These are phyloP conservation scores for Agrypnia vestita DNA, from an alignment of 1,140 invertebrate species.

Conservation along the genomic window DNA sequence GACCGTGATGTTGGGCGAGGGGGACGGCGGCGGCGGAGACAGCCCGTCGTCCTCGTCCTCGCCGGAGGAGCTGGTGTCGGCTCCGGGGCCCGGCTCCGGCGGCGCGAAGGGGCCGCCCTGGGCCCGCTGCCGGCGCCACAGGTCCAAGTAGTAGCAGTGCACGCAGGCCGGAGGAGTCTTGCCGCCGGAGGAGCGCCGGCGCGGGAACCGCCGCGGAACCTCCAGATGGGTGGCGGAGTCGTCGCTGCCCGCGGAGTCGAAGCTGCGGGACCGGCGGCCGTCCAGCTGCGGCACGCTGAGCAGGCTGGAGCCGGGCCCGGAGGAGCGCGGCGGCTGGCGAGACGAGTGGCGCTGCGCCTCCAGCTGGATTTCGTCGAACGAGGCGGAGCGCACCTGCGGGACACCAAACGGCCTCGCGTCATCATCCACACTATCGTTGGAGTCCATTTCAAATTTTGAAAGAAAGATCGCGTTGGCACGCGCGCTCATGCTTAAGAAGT, in stretches of 20 bases:
- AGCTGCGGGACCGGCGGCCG: slow-evolving; percentile 81
- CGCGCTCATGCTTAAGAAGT: slow-evolving; percentile 31
- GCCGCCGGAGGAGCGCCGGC: slow-evolving; percentile 76
- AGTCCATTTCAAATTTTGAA: slow-evolving; percentile 40
- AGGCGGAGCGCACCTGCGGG: slow-evolving; percentile 80
- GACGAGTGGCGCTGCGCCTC: slow-evolving; percentile 78
- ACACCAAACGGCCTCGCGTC: slow-evolving; percentile 52
- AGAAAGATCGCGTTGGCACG: slow-evolving; percentile 41
- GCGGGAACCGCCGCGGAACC: slow-evolving; percentile 78
- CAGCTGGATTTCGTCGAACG: slow-evolving; percentile 90
- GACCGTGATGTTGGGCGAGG: slow-evolving; percentile 76
- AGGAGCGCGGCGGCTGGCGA: slow-evolving; percentile 68
- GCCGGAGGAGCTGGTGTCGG: slow-evolving; percentile 69
- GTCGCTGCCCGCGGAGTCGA: slow-evolving; percentile 82
- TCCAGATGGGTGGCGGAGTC: slow-evolving; percentile 79
- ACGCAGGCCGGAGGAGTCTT: slow-evolving; percentile 78
- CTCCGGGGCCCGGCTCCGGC: slow-evolving; percentile 60
- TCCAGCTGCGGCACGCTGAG: slow-evolving; percentile 79
- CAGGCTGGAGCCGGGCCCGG: slow-evolving; percentile 67
- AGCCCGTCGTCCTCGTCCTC: slow-evolving; percentile 72
- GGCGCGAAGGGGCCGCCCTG: slow-evolving; percentile 63
- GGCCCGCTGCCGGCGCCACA: slow-evolving; percentile 73
- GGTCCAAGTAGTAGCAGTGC: slow-evolving; percentile 78
- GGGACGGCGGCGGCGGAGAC: slow-evolving; percentile 63
- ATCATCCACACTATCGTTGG: slow-evolving; percentile 40